These are phyloP conservation scores for Masticophis lateralis DNA, from an alignment of 2,797 vertebrate species.

Conservation along the genomic window DNA sequence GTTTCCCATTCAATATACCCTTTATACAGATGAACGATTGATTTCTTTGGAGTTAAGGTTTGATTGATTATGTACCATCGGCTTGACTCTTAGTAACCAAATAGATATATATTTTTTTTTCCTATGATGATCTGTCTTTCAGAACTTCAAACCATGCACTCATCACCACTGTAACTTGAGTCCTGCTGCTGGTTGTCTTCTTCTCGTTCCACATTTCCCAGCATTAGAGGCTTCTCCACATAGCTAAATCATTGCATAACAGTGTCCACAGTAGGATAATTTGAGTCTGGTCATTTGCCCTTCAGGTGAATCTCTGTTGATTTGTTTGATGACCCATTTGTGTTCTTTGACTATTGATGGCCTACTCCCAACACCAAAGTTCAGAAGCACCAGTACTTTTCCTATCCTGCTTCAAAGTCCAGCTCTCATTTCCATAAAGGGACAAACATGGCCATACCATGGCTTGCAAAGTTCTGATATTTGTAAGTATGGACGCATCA, in stretches of 20 bases:
- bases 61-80: neutral
- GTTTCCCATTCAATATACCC: rapidly evolving
- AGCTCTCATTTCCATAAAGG: too few relatives aligned
- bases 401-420: too few relatives aligned
- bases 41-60: neutral
- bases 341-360: too few relatives aligned
- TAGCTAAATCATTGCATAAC: neutral
- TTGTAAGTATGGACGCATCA: neutral
- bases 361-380: too few relatives aligned
- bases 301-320: too few relatives aligned
- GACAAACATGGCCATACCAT: too few relatives aligned
- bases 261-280: neutral
- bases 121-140: neutral
- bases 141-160: neutral
- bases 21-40: neutral
- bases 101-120: neutral
- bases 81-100: neutral
- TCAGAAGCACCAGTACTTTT: too few relatives aligned
- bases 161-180: neutral
- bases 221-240: neutral
- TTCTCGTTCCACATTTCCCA: neutral
- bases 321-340: too few relatives aligned
- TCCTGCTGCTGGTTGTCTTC: neutral
- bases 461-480: neutral
- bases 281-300: neutral